Percentiles rank a stretch among this genome's conserved stretches.
Conservation (phyloP, 2,113 vertebrate genomes). For the Ivindomyrus marchei region DNA sequence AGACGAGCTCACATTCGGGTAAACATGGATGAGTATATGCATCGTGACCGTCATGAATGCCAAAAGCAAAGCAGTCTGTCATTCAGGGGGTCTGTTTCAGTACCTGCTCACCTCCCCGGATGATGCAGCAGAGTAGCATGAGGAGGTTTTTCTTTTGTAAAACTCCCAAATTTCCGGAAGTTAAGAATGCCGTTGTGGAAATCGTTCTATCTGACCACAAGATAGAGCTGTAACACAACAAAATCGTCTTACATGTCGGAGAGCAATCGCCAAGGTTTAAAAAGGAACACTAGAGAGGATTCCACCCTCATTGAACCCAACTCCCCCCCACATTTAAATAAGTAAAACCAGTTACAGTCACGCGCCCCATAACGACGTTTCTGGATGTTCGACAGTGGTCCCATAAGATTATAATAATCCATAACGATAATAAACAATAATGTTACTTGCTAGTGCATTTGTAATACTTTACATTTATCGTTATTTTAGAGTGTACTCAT, state of each 20-base stretch:
- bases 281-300: background rate
- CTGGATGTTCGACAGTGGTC: background rate
- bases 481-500: background rate
- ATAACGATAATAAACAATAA: background rate
- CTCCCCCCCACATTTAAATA: background rate
- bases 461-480: background rate
- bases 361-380: background rate
- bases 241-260: background rate
- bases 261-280: background rate
- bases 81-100: background rate
- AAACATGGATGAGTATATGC: background rate
- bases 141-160: background rate
- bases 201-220: background rate
- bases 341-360: background rate
- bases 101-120: background rate
- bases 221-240: slow-evolving; percentile 6
- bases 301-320: background rate
- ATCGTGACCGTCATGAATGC: background rate
- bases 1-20: background rate
- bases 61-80: background rate
- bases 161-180: background rate
- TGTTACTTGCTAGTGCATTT: background rate
- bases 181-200: background rate
- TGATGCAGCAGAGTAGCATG: background rate
- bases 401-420: background rate